Evolutionary conservation across 2,888 invertebrate species (phyloP).

Genomic region (Galeruca laticollis): DNA sequence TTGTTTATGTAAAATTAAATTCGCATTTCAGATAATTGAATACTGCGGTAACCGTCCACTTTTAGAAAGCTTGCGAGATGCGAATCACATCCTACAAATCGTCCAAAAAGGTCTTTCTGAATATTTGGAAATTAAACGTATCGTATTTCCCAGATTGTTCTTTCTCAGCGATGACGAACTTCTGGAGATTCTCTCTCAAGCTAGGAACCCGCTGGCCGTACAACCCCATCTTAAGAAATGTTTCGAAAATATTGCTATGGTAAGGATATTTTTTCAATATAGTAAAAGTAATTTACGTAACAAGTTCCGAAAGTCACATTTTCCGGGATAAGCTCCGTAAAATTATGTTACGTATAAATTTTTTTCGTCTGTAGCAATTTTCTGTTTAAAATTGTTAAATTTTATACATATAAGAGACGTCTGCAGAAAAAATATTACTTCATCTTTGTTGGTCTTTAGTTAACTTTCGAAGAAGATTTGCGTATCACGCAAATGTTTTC

Average conservation of each 20-base stretch:
- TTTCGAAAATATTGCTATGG: conserved; percentile 82
- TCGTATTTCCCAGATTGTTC: conserved; percentile 82
- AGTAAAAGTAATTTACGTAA: too few relatives aligned
- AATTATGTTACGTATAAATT: not conserved
- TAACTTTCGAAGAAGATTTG: conserved; percentile 78
- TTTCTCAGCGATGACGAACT: conserved; percentile 88
- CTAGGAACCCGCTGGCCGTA: conserved; percentile 81
- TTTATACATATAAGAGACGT: too few relatives aligned
- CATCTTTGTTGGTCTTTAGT: conserved; percentile 60
- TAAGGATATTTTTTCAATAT: conserved; percentile 50
- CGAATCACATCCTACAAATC: conserved; percentile 76
- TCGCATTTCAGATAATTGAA: conserved; percentile 70
- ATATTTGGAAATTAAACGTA: conserved; percentile 82
- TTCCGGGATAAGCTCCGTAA: too few relatives aligned
- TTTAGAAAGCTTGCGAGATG: conserved; percentile 78
- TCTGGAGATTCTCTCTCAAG: conserved; percentile 83
- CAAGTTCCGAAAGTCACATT: too few relatives aligned
- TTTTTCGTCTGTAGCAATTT: too few relatives aligned
- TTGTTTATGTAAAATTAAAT: too few relatives aligned
- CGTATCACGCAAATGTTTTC: conserved; percentile 82
- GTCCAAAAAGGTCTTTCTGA: conserved; percentile 82
- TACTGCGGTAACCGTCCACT: conserved; percentile 75
- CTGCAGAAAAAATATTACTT: conserved; percentile 16
- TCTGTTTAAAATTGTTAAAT: too few relatives aligned
- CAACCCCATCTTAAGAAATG: conserved; percentile 88